Evolutionary conservation across 2,797 vertebrate species (phyloP).

Genomic region (Crossoptilon crossoptilon): DNA sequence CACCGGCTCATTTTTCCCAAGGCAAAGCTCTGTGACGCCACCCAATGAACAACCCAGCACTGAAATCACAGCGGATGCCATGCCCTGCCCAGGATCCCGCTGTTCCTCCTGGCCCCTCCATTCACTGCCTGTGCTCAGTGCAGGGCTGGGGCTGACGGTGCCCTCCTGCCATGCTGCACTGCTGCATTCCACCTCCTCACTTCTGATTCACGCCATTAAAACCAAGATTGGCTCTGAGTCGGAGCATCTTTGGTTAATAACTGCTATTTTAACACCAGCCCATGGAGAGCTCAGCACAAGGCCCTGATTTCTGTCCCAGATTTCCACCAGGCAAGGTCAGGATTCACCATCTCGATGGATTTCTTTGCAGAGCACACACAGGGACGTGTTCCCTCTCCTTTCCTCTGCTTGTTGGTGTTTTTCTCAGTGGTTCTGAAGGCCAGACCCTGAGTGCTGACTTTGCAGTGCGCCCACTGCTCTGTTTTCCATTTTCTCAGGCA

Average conservation of each 20-base stretch:
- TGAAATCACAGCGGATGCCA: accelerated
- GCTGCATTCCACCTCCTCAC: not conserved
- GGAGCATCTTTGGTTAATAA: not conserved
- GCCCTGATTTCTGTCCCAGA: conserved; percentile 17
- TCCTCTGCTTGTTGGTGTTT: not conserved
- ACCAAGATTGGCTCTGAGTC: not conserved
- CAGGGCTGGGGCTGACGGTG: accelerated
- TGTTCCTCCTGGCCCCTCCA: too few relatives aligned
- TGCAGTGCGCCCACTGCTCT: not conserved
- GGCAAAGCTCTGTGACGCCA: not conserved
- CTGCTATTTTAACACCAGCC: not conserved
- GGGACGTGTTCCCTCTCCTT: not conserved
- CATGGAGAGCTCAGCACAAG: not conserved
- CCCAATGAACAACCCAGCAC: not conserved
- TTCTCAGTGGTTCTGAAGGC: not conserved
- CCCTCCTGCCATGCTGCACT: not conserved
- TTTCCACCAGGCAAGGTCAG: not conserved
- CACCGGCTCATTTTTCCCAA: not conserved
- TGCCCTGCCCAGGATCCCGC: not conserved
- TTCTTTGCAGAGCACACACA: not conserved
- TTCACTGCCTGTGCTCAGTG: too few relatives aligned
- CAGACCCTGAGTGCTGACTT: accelerated
- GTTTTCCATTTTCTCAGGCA: not conserved
- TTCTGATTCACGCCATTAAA: not conserved
- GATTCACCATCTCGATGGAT: not conserved